Evolutionary conservation across 1,140 invertebrate genomes (phyloP), one percentile per base, ranked within the genome.

Genomic region (Habropoda laboriosa): DNA sequence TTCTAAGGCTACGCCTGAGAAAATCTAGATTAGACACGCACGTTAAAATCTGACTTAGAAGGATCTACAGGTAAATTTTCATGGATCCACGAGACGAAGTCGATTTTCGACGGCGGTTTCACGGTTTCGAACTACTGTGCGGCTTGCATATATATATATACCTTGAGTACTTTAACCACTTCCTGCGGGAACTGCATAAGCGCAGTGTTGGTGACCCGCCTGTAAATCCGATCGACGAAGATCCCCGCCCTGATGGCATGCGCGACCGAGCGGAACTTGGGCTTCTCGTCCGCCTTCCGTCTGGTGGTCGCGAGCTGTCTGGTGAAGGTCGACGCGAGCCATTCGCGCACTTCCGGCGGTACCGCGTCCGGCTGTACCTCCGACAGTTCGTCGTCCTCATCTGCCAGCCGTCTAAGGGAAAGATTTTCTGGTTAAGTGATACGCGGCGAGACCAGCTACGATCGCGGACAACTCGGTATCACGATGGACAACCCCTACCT

Each of bases 281-380:
- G 96, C 89, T 97, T 97, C 90, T 96, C 96, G 90, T 97, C 97
- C 49, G 94, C 95, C 90, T 94, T 96, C 89, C 94, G 94, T 80
- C 95, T 95, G 60, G 95, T 95, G 70, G 95, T 96, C 73, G 95
- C 97, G 92, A 96, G 91, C 91, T 98, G 97, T 77, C 98, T 94
- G 1, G 98, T 99, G 93, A 99, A 99, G n/a, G 98, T 99, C 55
- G 98, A 97, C 27, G 98, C 98, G 87, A 99, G 91, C 98, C 98
- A 99, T 92, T 99, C 98, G 77, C 98, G 95, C 8, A 99, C 98
- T 93, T 99, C 98, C 58, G 96, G 97, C 40, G 98, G 98, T 40
- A 99, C 98, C 8, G 97, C 97, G 91, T 99, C 97, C 24, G 98
- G 97, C 90, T 98, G 97, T n/a, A 99, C 97, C 92, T 98, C 98